These are phyloP conservation scores for Neotragus moschatus DNA, from an alignment of 2,113 vertebrate species.

Conservation along the genomic window DNA sequence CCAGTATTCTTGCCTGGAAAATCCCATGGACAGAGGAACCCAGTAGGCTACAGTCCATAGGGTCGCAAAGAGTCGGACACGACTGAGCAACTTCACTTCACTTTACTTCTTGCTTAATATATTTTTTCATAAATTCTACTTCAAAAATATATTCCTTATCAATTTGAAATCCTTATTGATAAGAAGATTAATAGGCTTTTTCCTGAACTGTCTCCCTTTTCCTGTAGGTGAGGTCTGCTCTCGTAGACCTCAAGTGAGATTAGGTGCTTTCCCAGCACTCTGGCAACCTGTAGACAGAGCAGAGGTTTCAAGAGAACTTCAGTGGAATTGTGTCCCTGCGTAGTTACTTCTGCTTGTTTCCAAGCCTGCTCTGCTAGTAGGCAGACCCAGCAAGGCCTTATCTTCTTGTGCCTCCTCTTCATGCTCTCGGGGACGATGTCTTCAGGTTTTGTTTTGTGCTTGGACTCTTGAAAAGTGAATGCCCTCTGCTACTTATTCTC, in stretches of 20 bases:
- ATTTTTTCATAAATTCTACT: not conserved
- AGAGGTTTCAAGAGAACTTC: not conserved
- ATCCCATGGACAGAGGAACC: too few species aligned
- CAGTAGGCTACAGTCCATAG: too few species aligned
- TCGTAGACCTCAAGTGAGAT: not conserved
- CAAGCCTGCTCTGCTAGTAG: not conserved
- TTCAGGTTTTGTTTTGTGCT: not conserved
- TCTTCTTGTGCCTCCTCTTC: not conserved
- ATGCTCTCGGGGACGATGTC: not conserved
- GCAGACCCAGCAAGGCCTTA: too few species aligned
- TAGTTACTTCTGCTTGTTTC: not conserved
- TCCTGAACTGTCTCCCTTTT: not conserved
- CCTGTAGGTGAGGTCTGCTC: not conserved
- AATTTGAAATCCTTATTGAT: not conserved
- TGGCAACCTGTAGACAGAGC: too few species aligned
- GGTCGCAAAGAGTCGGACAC: too few species aligned
- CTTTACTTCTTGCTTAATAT: not conserved
- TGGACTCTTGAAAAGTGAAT: not conserved
- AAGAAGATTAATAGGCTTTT: not conserved
- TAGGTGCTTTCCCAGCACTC: not conserved
- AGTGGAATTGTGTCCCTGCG: rapidly evolving
- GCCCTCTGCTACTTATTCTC: not conserved
- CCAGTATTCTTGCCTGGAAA: too few species aligned
- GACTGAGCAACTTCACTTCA: too few species aligned
- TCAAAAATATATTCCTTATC: not conserved